phyloP scores from a whole-genome alignment of 2,888 invertebrate species.

The Empis livida region DNA sequence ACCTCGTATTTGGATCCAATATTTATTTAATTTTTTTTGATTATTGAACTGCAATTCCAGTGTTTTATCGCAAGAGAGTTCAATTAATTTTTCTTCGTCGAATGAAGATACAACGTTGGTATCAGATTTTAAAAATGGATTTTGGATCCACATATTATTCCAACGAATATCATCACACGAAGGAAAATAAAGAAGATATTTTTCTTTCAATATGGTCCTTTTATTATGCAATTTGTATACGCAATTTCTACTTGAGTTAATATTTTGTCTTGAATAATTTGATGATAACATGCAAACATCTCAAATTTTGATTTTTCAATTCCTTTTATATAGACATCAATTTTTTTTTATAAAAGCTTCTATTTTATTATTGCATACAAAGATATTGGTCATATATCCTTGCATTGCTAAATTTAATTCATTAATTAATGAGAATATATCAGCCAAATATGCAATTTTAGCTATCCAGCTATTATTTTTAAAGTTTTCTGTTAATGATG shows the following conservation, averaged over 20 bases:
- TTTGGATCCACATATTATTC: not conserved
- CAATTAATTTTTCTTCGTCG: conserved; percentile 7
- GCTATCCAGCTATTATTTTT: conserved; percentile 1
- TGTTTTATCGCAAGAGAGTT: conserved; percentile 15
- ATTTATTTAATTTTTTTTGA: conserved; percentile 8
- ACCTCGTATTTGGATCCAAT: too few relatives aligned
- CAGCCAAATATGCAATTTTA: conserved; percentile 1
- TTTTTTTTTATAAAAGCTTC: conserved; percentile 4
- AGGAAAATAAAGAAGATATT: not conserved
- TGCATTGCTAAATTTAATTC: not conserved
- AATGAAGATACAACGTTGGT: not conserved
- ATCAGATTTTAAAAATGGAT: conserved; percentile 1
- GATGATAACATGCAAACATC: conserved; percentile 1
- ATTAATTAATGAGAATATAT: not conserved
- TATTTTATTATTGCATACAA: conserved; percentile 3
- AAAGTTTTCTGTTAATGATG: not conserved
- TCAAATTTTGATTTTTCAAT: not conserved
- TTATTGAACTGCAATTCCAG: conserved; percentile 12
- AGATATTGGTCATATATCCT: not conserved
- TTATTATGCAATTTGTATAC: too few relatives aligned
- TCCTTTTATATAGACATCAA: not conserved
- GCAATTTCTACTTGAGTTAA: not conserved
- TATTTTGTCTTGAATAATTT: not conserved
- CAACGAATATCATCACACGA: not conserved
- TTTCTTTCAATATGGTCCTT: not conserved